phyloP scores from a whole-genome alignment of 2,888 invertebrate species.

The Sarcophaga carnaria region DNA sequence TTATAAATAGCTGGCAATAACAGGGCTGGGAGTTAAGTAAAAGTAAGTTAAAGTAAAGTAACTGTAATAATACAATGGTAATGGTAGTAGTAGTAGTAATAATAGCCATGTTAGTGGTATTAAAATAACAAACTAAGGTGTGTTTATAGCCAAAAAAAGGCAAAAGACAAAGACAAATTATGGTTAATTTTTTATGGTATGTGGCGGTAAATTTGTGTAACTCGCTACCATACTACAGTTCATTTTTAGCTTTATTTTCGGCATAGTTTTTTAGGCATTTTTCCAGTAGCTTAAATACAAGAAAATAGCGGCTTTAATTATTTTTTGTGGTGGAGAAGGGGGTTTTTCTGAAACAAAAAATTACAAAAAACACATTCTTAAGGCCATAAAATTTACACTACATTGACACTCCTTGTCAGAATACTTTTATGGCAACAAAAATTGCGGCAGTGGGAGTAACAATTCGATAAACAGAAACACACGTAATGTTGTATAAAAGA shows the following conservation, averaged over 20 bases:
- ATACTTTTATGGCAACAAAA: conserved; percentile 27
- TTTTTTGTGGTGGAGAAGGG: background rate
- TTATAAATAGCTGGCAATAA: background rate
- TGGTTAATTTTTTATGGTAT: conserved; percentile 37
- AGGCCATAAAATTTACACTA: conserved; percentile 67
- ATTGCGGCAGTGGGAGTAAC: conserved; percentile 7
- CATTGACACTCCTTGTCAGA: conserved; percentile 65
- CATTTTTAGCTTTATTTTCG: conserved; percentile 7
- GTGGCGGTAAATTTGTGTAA: conserved; percentile 33
- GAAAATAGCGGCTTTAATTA: conserved; percentile 4
- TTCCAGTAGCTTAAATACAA: background rate
- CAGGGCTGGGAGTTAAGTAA: background rate
- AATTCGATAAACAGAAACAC: conserved; percentile 12
- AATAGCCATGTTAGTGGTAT: conserved; percentile 2
- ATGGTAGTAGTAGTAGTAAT: background rate
- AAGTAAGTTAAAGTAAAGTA: background rate
- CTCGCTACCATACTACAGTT: conserved; percentile 8
- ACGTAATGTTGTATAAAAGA: conserved; percentile 8
- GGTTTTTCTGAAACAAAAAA: background rate
- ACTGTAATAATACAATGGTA: background rate
- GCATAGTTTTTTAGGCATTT: background rate
- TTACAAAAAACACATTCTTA: conserved; percentile 50
- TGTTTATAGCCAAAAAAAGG: conserved; percentile 50
- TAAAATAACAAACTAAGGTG: conserved; percentile 55
- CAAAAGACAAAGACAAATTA: conserved; percentile 50